These are phyloP conservation scores for Cancer borealis DNA, from an alignment of 2,888 invertebrate species.

Conservation along the genomic window DNA sequence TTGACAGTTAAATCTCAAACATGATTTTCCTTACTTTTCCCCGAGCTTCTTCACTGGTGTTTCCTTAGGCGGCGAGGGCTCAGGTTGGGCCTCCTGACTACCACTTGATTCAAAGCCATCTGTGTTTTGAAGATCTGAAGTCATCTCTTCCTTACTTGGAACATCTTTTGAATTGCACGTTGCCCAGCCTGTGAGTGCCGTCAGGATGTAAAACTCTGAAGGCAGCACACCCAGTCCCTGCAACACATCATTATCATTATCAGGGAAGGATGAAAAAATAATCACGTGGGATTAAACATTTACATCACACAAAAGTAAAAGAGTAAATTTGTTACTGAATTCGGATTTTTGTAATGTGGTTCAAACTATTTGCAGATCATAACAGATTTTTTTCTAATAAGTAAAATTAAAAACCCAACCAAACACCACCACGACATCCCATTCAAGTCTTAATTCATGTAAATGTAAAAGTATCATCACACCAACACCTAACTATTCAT, in stretches of 20 bases:
- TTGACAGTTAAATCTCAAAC: neutral
- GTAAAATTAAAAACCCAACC: too few species aligned
- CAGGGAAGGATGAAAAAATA: neutral
- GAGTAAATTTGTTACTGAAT: neutral
- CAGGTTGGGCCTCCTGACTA: conserved; percentile 15
- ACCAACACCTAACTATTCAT: too few species aligned
- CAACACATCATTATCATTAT: neutral
- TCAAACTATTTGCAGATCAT: neutral
- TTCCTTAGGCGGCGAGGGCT: neutral
- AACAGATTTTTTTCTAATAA: neutral
- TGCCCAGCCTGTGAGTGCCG: conserved; percentile 66
- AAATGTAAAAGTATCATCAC: too few species aligned
- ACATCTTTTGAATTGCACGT: conserved; percentile 60
- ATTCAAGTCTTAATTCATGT: too few species aligned
- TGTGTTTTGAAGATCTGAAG: neutral
- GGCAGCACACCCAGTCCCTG: conserved; percentile 56
- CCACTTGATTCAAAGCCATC: neutral
- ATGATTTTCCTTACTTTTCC: conserved; percentile 41
- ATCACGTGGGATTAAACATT: neutral
- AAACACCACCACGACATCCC: too few species aligned
- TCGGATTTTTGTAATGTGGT: neutral
- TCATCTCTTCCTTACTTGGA: conserved; percentile 16
- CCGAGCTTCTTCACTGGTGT: neutral
- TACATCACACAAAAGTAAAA: neutral
- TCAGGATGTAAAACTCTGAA: conserved; percentile 65